Evolutionary conservation across 53 echinoderm and acorn worm genomes (phyloP).

Genomic region (Luidia sarsii): DNA sequence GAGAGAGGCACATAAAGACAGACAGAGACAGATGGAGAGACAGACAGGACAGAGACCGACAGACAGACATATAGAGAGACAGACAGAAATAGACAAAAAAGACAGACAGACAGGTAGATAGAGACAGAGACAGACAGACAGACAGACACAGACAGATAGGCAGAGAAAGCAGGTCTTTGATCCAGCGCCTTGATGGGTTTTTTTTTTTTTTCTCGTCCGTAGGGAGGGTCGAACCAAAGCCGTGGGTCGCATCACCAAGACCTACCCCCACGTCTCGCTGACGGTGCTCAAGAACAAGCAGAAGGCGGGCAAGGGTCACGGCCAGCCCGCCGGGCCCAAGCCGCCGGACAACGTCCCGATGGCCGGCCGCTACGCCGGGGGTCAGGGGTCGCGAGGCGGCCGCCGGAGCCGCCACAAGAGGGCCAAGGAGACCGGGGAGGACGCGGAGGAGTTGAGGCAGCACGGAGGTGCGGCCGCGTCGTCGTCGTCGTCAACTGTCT

Average conservation of each 20-base stretch:
- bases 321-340: slow-evolving; percentile 71
- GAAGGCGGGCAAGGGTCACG: slow-evolving; percentile 82
- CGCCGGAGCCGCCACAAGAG: slow-evolving; percentile 66
- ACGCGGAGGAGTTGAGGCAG: slow-evolving; percentile 15
- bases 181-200: too few species aligned
- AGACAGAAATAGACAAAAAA: too few species aligned
- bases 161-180: too few species aligned
- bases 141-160: too few species aligned
- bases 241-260: slow-evolving; percentile 93
- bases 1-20: too few species aligned
- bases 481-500: too few species aligned
- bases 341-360: slow-evolving; percentile 71
- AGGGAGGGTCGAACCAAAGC: slow-evolving; percentile 99
- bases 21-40: too few species aligned
- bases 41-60: too few species aligned
- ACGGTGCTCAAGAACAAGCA: slow-evolving; percentile 86
- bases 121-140: too few species aligned
- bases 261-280: slow-evolving; percentile 78
- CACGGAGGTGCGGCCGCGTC: background rate
- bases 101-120: too few species aligned
- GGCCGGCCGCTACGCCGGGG: slow-evolving; percentile 29
- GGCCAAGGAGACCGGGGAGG: slow-evolving; percentile 44
- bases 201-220: too few species aligned
- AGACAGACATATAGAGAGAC: too few species aligned
- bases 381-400: slow-evolving; percentile 61